A percentile compares a stretch with the other conserved stretches of the same genome.
Conservation (phyloP, 2,113 vertebrate genomes). For the western clawed frog (Xenopus tropicalis) region UCB_Xtro_10.0 CM004449.2:84028501-84029000, state of each 20-base stretch:
- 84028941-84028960: too few relatives aligned
- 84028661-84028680: slow-evolving; percentile 74
- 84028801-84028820: too few relatives aligned
- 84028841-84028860: too few relatives aligned
- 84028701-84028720: slow-evolving; percentile 58
- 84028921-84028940: too few relatives aligned
- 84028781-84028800: background rate
- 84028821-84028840: too few relatives aligned
- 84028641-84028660: slow-evolving; percentile 55
- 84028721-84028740: slow-evolving; percentile 41
- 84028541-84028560: background rate
- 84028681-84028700: slow-evolving; percentile 54
- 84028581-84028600: slow-evolving; percentile 54
- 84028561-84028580: background rate
- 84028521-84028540: too few relatives aligned
- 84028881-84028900: too few relatives aligned
- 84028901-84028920: too few relatives aligned
- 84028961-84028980: too few relatives aligned
- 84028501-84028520: too few relatives aligned
- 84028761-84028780: background rate
- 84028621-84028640: slow-evolving; percentile 66
- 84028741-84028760: slow-evolving; percentile 47
- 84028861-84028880: too few relatives aligned
- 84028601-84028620: slow-evolving; percentile 71
- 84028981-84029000: too few relatives aligned